These are phyloP conservation scores for Myripristis murdjan DNA, from an alignment of 2,797 vertebrate species.

Conservation along the genomic window DNA sequence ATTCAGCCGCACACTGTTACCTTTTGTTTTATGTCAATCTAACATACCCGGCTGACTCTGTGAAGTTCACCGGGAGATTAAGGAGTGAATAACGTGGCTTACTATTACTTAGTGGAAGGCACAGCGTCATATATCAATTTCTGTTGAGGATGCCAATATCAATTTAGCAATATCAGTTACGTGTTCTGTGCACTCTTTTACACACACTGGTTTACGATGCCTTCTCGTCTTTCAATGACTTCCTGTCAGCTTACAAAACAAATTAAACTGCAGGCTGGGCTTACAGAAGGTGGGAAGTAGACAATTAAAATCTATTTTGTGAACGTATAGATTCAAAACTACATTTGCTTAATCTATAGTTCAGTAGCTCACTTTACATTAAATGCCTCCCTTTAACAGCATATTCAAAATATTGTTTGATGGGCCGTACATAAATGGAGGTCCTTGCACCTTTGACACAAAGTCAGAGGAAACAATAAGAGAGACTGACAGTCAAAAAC, in stretches of 20 bases:
- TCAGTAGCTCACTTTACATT: too few species aligned
- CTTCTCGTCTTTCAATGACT: too few species aligned
- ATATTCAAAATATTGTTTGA: too few species aligned
- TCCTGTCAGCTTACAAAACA: not conserved
- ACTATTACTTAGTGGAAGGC: slow-evolving; percentile 41
- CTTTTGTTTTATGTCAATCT: slow-evolving; percentile 57
- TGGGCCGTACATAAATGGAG: too few species aligned
- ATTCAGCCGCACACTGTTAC: slow-evolving; percentile 61
- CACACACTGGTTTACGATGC: slow-evolving; percentile 6
- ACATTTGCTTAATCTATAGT: too few species aligned
- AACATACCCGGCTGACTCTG: slow-evolving; percentile 42
- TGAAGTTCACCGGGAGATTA: slow-evolving; percentile 51
- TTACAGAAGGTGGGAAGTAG: not conserved
- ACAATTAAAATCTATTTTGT: not conserved
- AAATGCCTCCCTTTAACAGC: too few species aligned
- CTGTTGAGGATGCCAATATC: slow-evolving; percentile 40
- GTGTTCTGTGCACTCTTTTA: slow-evolving; percentile 8
- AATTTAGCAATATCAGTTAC: slow-evolving; percentile 29
- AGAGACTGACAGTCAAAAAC: too few species aligned
- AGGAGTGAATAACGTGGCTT: slow-evolving; percentile 37
- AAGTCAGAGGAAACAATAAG: too few species aligned
- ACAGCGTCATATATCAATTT: slow-evolving; percentile 46
- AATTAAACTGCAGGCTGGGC: not conserved
- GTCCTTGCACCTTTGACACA: too few species aligned
- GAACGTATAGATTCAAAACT: too few species aligned